Percentiles rank a stretch among this genome's conserved stretches.
phyloP scores from a whole-genome alignment of 53 echinoderm and acorn worm genomes.

The Temnopleurus reevesii region DNA sequence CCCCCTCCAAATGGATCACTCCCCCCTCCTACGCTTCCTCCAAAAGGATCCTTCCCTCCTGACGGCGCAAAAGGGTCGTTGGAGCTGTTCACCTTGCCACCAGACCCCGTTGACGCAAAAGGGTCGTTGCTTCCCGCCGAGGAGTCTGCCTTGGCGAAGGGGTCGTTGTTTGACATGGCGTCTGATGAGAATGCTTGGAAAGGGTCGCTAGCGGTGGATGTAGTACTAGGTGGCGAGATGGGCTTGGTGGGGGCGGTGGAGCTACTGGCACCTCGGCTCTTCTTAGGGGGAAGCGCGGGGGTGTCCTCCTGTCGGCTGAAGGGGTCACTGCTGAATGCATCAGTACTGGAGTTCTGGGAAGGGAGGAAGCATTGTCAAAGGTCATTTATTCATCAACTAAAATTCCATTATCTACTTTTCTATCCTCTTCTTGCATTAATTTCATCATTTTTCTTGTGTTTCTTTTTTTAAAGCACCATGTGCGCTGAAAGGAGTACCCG shows the following conservation, averaged over 20 bases:
- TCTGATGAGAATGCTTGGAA: slow-evolving; percentile 76
- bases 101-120: slow-evolving; percentile 56
- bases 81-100: slow-evolving; percentile 33
- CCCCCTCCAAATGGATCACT: slow-evolving; percentile 54
- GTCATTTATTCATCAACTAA: not conserved
- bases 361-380: not conserved
- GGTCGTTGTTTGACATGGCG: slow-evolving; percentile 67
- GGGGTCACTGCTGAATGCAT: slow-evolving; percentile 87
- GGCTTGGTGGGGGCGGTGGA: slow-evolving; percentile 43
- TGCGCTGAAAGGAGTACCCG: too few relatives aligned
- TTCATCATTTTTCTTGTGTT: too few relatives aligned
- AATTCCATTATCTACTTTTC: too few relatives aligned
- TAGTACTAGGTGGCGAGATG: slow-evolving; percentile 72
- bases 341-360: slow-evolving; percentile 79
- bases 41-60: slow-evolving; percentile 34
- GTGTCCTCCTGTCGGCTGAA: slow-evolving; percentile 76
- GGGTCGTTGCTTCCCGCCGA: slow-evolving; percentile 57
- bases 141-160: slow-evolving; percentile 64
- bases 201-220: slow-evolving; percentile 62
- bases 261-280: slow-evolving; percentile 62
- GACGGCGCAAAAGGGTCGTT: slow-evolving; percentile 27
- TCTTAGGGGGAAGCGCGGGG: slow-evolving; percentile 94
- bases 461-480: too few relatives aligned
- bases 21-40: slow-evolving; percentile 25
- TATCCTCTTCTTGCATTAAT: too few relatives aligned